Evolutionary conservation across 1,140 invertebrate species (phyloP), one percentile per base, ranked within the genome.

Genomic region (Anthonomus grandis): DNA sequence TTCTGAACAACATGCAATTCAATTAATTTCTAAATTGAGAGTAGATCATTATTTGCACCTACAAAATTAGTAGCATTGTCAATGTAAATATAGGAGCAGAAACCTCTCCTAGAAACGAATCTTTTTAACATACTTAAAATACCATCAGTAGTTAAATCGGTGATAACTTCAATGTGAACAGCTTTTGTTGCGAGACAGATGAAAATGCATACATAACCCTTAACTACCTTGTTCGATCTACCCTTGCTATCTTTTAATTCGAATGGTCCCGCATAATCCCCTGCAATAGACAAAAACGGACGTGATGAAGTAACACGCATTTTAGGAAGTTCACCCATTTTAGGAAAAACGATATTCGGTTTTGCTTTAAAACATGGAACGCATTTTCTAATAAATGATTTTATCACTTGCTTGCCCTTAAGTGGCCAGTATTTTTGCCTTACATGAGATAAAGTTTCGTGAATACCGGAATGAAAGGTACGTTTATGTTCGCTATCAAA

Each of bases 61-160:
- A 58, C 22, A 39, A 58, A 62, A 24, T 53, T 62, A 0, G 34
- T 54, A 1, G 42, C 48, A 49, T 59, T 62, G 21, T 62, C 56
- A 2, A 56, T 58, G 45, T 19, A 62, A 48, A 62, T 47, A 25
- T 39, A 5, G 6, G 13, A 0, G 1, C 37, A 18, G 9, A 15
- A 18, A 46, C 51, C 55, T 24, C 59, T 2, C 27, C 47, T 24
- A 13, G 37, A 19, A 1, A 44, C 38, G 19, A 57, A 57, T 10
- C 55, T 1, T 34, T 17, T 46, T 12, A 50, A 44, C 22, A 24
- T 13, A 18, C 2, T 9, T 44, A 57, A 12, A 15, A 41, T 44
- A 25, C 22, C 12, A 3, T 45, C 42, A 22, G 41, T 5, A 19
- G 2, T 34, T 8, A 46, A 10, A 23, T 36, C n/a, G 1, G 17